A percentile compares a stretch with the other conserved stretches of the same genome.
These are phyloP conservation scores for Rhamnusium bicolor DNA, from an alignment of 2,888 invertebrate genomes.

Conservation along the genomic window DNA sequence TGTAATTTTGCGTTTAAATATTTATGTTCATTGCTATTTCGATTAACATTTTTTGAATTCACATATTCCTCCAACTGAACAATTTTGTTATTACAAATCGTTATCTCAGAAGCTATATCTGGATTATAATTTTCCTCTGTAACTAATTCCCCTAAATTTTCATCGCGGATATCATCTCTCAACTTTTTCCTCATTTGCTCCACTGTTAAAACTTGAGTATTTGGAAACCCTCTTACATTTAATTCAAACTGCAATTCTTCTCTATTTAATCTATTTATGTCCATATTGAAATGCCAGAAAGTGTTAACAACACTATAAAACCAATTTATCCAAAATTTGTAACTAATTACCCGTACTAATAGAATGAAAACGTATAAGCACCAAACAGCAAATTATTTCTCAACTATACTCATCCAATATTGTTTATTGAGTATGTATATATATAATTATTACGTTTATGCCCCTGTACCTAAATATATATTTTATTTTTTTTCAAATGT, in stretches of 20 bases:
- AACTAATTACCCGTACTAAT: no score
- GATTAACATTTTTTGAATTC: not conserved
- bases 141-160: not conserved
- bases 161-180: not conserved
- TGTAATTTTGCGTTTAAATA: not conserved
- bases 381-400: no score
- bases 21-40: not conserved
- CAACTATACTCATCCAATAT: no score
- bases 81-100: not conserved
- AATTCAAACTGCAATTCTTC: not conserved
- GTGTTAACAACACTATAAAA: no score
- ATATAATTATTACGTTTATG: no score
- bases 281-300: no score
- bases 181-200: not conserved
- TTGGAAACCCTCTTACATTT: not conserved
- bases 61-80: not conserved
- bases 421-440: no score
- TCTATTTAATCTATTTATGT: not conserved
- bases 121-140: not conserved
- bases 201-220: not conserved
- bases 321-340: no score
- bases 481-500: no score
- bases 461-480: no score
- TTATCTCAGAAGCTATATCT: not conserved
- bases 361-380: no score